Conservation (phyloP, 1,140 invertebrate genomes). For the Drosophila tropicalis region DNA sequence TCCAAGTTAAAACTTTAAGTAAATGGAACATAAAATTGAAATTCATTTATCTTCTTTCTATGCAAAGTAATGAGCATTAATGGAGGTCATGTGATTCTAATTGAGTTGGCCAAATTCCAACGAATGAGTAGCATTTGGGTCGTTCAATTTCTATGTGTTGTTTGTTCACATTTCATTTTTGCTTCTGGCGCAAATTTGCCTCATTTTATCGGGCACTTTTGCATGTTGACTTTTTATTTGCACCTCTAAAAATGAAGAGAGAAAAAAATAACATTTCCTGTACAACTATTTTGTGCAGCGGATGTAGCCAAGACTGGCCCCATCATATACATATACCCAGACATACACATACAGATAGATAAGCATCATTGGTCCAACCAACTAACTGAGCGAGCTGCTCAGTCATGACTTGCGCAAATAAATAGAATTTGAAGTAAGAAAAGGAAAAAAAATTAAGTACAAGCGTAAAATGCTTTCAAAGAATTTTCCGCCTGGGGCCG, state of each 20-base stretch:
- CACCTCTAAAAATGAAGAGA: constrained; percentile 31
- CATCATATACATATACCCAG: constrained; percentile 25
- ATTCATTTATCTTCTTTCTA: no score
- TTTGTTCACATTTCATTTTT: constrained; percentile 1
- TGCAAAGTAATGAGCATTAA: no score
- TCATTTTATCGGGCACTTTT: constrained; percentile 54
- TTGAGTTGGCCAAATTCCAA: neutral
- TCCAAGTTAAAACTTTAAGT: no score
- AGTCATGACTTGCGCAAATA: constrained; percentile 61
- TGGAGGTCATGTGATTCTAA: no score
- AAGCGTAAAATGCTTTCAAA: constrained; percentile 63
- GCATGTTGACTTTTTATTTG: constrained; percentile 57
- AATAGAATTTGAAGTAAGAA: constrained; percentile 26
- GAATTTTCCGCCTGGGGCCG: constrained; percentile 44
- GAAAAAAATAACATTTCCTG: constrained; percentile 60
- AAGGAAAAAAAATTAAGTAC: constrained; percentile 29
- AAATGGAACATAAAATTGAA: no score
- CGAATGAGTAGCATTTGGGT: constrained; percentile 13
- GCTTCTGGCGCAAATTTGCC: constrained; percentile 58
- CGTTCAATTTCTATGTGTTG: neutral
- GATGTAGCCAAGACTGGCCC: constrained; percentile 50
- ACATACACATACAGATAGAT: constrained; percentile 62
- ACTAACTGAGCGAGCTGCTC: constrained; percentile 32
- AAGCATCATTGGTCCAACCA: constrained; percentile 39
- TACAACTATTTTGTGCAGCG: constrained; percentile 63